These are phyloP conservation scores for Prosopocoilus inquinatus DNA, from an alignment of 2,888 invertebrate genomes.

Conservation along the genomic window DNA sequence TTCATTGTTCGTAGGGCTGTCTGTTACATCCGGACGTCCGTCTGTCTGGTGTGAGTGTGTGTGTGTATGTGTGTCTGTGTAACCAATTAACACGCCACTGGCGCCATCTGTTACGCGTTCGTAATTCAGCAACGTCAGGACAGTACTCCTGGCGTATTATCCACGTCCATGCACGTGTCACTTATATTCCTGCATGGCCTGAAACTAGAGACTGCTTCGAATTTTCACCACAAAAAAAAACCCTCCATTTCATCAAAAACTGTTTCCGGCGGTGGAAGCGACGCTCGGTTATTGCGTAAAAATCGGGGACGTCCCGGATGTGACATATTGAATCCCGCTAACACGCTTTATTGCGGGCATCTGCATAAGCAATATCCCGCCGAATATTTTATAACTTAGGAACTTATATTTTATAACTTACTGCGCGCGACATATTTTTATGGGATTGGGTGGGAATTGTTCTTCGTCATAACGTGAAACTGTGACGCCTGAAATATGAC, in stretches of 20 bases:
- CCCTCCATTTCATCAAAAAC: no score
- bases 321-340: slow-evolving; percentile 32
- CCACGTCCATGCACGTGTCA: not conserved
- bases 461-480: not conserved
- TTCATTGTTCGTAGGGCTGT: slow-evolving; percentile 7
- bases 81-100: slow-evolving; percentile 18
- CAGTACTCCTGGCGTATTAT: not conserved
- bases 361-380: slow-evolving; percentile 31
- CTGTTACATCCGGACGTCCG: slow-evolving; percentile 9
- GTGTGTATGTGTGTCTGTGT: slow-evolving; percentile 4
- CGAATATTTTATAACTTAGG: slow-evolving; percentile 25
- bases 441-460: slow-evolving; percentile 16
- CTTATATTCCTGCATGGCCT: not conserved
- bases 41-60: no score
- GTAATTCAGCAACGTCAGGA: slow-evolving; percentile 15
- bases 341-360: slow-evolving; percentile 32
- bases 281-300: slow-evolving; percentile 9
- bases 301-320: slow-evolving; percentile 17
- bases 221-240: not conserved
- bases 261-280: no score
- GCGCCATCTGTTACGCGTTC: slow-evolving; percentile 17
- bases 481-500: no score
- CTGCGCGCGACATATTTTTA: slow-evolving; percentile 31
- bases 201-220: not conserved
- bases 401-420: slow-evolving; percentile 32